phyloP scores from a whole-genome alignment of 2,797 vertebrate species.

The Poeciliopsis gracilis region DNA sequence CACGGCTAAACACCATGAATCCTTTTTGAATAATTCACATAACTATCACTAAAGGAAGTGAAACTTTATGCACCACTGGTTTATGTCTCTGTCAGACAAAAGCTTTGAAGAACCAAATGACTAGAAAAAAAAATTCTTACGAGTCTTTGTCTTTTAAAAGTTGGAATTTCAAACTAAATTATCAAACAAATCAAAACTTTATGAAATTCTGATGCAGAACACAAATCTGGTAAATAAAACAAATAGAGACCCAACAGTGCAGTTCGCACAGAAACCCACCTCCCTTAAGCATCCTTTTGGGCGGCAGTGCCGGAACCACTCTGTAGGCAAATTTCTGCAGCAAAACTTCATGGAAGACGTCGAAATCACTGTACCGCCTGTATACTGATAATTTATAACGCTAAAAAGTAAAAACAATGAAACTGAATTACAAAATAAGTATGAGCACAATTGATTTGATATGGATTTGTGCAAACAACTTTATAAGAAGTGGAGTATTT shows the following conservation, averaged over 20 bases:
- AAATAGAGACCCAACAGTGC: not conserved
- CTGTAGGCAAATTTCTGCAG: constrained; percentile 94
- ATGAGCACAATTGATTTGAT: not conserved
- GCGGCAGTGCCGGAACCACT: constrained; percentile 92
- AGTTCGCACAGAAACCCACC: constrained; percentile 76
- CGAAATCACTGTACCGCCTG: constrained; percentile 94
- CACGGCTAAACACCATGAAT: not conserved
- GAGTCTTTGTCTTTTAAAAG: constrained; percentile 16
- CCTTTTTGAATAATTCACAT: constrained; percentile 4
- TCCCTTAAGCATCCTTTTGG: constrained; percentile 94
- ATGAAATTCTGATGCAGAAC: not conserved
- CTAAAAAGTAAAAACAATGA: constrained; percentile 65
- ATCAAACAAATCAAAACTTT: not conserved
- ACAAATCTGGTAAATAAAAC: not conserved
- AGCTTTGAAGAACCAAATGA: constrained; percentile 30
- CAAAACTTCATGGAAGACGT: constrained; percentile 94
- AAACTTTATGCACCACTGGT: constrained; percentile 46
- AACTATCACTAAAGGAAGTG: constrained; percentile 20
- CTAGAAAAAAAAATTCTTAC: constrained; percentile 10
- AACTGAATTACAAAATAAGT: not conserved
- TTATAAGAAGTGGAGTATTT: not conserved
- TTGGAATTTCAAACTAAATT: not conserved
- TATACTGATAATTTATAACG: constrained; percentile 91
- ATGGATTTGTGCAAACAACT: constrained; percentile 5
- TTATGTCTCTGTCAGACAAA: constrained; percentile 27